Percentiles rank a stretch among this genome's conserved stretches.
Conservation (phyloP, 2,113 vertebrate genomes). For the Dryoscopus gambensis region DNA sequence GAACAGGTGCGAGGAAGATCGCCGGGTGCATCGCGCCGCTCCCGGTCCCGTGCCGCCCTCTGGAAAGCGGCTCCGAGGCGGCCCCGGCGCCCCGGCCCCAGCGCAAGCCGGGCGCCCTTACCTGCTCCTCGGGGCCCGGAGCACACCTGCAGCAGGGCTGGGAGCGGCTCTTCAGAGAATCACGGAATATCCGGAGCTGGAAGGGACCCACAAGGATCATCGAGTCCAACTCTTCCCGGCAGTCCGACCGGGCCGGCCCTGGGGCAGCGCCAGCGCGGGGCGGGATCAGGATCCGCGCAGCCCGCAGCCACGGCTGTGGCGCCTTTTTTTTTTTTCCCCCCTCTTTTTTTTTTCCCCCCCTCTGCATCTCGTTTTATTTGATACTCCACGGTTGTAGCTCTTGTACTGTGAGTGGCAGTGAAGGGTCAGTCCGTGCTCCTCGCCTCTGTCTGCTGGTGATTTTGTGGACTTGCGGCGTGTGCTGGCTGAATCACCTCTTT, state of each 20-base stretch:
- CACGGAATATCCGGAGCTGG: background rate
- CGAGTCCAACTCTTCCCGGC: background rate
- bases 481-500: background rate
- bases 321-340: fast-evolving
- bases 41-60: background rate
- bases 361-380: background rate
- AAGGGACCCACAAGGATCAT: no score
- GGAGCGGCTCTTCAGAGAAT: background rate
- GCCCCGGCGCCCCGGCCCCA: background rate
- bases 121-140: background rate
- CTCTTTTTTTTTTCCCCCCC: background rate
- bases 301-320: background rate
- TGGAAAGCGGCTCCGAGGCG: background rate
- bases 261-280: background rate
- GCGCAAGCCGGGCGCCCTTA: background rate
- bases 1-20: fast-evolving
- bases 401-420: background rate
- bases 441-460: background rate
- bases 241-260: background rate
- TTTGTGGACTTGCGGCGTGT: fast-evolving
- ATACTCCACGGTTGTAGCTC: background rate
- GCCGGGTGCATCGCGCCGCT: background rate
- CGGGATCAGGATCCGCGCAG: background rate
- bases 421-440: background rate
- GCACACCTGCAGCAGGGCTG: background rate